These are phyloP conservation scores for Leptinotarsa lineolata DNA, from an alignment of 1,140 invertebrate species.

Conservation along the genomic window DNA sequence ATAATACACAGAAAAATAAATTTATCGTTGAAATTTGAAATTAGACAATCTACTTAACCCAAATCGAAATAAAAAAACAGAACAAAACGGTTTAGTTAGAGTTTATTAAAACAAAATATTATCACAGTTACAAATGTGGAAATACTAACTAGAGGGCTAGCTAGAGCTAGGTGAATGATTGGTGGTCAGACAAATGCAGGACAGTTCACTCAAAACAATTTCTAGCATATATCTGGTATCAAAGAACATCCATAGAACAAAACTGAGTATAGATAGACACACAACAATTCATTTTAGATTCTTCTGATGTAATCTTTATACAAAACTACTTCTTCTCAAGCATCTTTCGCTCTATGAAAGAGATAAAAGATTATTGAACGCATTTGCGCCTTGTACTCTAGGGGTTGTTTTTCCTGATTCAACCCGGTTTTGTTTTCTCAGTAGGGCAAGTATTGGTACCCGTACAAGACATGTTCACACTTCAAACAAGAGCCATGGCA, in stretches of 20 bases:
- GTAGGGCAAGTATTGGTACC: no score
- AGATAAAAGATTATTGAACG: background rate
- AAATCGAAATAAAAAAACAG: constrained; percentile 29
- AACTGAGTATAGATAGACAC: background rate
- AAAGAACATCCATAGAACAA: background rate
- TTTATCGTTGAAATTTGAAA: no score
- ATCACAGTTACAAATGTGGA: constrained; percentile 36
- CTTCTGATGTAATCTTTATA: background rate
- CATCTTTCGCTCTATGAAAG: background rate
- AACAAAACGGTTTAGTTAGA: constrained; percentile 33
- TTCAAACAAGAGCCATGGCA: no score
- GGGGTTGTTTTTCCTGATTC: background rate
- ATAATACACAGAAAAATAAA: no score
- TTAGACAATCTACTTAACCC: no score
- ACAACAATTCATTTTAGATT: background rate
- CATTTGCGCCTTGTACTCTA: no score
- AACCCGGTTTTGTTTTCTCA: background rate
- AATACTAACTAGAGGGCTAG: constrained; percentile 15
- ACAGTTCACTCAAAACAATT: background rate
- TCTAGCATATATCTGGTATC: background rate
- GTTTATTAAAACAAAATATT: constrained; percentile 42
- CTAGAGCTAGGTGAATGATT: constrained; percentile 18
- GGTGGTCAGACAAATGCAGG: constrained; percentile 5
- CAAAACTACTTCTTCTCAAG: background rate
- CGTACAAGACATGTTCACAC: no score